Base-by-base conservation (phyloP, 2,113 vertebrate genomes). In the Chaenogobius annularis region DNA sequence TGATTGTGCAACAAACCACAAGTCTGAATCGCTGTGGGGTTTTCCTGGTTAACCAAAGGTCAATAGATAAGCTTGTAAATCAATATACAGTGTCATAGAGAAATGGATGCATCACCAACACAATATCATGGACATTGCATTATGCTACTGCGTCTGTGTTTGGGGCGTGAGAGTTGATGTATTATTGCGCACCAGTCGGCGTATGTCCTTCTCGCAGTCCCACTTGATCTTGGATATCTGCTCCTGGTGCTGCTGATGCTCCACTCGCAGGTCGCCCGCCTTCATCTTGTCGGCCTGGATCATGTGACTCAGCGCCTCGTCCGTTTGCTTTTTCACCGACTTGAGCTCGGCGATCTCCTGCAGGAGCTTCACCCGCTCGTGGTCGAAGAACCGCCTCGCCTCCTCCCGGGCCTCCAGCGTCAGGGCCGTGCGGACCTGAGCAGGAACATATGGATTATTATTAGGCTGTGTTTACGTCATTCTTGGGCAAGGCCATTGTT, bases 161-260 rank as follows among this genome's bases (percentile, higher is more conserved):
- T n/a, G n/a, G n/a, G n/a, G n/a, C n/a, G n/a, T n/a, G n/a, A n/a
- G n/a, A 31, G 26, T 31, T 1, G 11, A 23, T 59, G 64, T n/a
- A 10, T 47, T 43, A 4, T 68, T 55, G 1, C 78, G 35, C 72
- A 92, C 98, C 95, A 99, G 93, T 84, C 98, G 94, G 67, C 98
- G 95, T 78, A 99, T 96, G 82, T 99, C 98, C 73, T 88, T 92
- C 89, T 99, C 98, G 0, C 94, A 95, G 86, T 99, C 98, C 98
- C 98, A 99, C 85, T 99, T 99, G 93, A 99, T 96, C 90, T 99
- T 99, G 17, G 96, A 95, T 88, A 99, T 97, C 72, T 97, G 94
- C 85, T 99, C 98, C 87, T 98, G 98, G 82, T 99, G 98, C 70
- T 96, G 96, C 72, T 99, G 97, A 75, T 99, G 96, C 84, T 99